Evolutionary conservation across 2,113 vertebrate genomes (phyloP).

Genomic region (Corydoras sp.): DNA sequence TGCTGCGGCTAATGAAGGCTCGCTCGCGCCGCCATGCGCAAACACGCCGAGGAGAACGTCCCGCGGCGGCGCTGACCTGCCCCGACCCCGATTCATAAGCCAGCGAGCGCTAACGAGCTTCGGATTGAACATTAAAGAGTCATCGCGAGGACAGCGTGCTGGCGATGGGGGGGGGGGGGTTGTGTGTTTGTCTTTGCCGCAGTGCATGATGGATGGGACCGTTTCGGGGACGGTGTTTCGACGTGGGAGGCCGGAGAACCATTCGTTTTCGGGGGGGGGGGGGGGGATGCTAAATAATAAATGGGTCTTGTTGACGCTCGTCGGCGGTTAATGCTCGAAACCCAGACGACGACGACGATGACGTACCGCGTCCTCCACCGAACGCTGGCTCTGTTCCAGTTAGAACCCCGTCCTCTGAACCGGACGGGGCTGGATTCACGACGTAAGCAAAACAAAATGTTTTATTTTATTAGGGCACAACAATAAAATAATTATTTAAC

Average conservation of each 20-base stretch:
- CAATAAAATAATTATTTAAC: too few species aligned
- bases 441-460: too few species aligned
- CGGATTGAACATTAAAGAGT: slow-evolving; percentile 20
- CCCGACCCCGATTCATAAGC: slow-evolving; percentile 11
- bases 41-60: not conserved
- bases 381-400: too few species aligned
- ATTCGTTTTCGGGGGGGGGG: not conserved
- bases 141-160: not conserved
- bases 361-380: too few species aligned
- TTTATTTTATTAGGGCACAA: too few species aligned
- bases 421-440: too few species aligned
- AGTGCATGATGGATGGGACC: not conserved
- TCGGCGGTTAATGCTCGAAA: too few species aligned
- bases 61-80: not conserved
- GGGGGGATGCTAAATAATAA: not conserved
- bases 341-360: too few species aligned
- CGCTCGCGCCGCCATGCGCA: not conserved
- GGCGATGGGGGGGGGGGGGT: not conserved
- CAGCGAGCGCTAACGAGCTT: not conserved
- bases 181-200: slow-evolving; percentile 3
- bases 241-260: not conserved
- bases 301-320: not conserved
- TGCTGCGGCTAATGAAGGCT: slow-evolving; percentile 55
- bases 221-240: not conserved
- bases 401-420: too few species aligned